Conservation (phyloP, 2,113 vertebrate species). For the Gobius niger region DNA sequence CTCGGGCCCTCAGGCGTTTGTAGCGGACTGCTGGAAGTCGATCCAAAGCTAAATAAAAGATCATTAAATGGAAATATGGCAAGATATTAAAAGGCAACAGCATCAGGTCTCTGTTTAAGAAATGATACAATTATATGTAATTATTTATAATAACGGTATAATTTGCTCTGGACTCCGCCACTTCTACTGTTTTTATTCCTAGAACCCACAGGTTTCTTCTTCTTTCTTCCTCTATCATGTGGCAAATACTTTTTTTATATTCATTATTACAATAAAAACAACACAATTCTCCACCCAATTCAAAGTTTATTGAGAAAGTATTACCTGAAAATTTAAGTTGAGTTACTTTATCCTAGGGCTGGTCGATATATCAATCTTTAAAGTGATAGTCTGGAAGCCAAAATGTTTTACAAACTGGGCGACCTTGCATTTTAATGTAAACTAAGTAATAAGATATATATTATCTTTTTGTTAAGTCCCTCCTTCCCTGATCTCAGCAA, state of each 20-base stretch:
- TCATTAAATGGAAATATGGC: constrained; percentile 10
- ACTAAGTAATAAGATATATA: too few relatives aligned
- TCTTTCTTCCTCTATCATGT: too few relatives aligned
- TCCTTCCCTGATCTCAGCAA: too few relatives aligned
- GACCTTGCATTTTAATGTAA: too few relatives aligned
- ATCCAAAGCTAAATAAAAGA: constrained; percentile 25
- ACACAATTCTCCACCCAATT: neutral
- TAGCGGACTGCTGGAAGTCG: neutral
- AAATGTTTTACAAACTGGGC: too few relatives aligned
- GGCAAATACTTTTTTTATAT: too few relatives aligned
- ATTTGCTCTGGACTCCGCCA: neutral
- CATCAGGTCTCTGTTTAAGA: neutral
- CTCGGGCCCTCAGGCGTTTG: constrained; percentile 30
- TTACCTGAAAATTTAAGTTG: too few relatives aligned
- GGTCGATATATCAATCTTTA: too few relatives aligned
- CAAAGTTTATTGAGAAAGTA: too few relatives aligned
- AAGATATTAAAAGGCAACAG: constrained; percentile 14
- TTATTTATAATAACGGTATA: neutral
- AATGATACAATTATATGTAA: neutral
- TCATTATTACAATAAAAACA: neutral
- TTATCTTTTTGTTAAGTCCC: too few relatives aligned
- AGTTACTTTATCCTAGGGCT: neutral
- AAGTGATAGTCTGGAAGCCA: too few relatives aligned
- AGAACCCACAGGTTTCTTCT: too few relatives aligned
- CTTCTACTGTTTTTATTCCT: neutral